Conservation (phyloP, 1,140 invertebrate genomes). For the Drosophila tani region DNA sequence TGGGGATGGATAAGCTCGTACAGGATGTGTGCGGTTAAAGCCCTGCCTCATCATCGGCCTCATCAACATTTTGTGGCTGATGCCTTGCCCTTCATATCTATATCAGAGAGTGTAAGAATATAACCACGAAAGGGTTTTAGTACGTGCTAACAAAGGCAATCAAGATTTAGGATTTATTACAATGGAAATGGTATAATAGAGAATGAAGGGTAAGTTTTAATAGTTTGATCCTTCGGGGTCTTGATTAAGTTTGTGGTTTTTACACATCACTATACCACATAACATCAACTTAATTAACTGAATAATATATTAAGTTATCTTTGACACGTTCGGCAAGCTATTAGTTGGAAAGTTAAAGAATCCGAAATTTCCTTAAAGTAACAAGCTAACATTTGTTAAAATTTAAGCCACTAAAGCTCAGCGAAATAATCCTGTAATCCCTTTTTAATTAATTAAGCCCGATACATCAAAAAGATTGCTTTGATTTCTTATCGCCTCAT, state of each 20-base stretch:
- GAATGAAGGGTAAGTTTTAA: constrained; percentile 6
- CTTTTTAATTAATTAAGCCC: neutral
- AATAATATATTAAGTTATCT: neutral
- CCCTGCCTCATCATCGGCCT: constrained; percentile 18
- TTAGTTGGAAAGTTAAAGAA: neutral
- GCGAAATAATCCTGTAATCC: neutral
- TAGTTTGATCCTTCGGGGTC: neutral
- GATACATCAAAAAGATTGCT: neutral
- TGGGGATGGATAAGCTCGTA: constrained; percentile 1
- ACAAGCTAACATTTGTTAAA: too few relatives aligned
- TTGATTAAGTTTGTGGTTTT: constrained; percentile 2
- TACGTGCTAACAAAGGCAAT: constrained; percentile 29
- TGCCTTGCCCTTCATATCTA: constrained; percentile 27
- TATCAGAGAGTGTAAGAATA: constrained; percentile 11
- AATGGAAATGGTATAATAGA: constrained; percentile 9
- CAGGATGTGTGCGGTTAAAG: constrained; percentile 19
- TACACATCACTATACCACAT: neutral
- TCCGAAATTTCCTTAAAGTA: too few relatives aligned
- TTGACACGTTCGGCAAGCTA: neutral
- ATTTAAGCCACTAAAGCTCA: too few relatives aligned
- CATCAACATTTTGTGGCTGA: constrained; percentile 41
- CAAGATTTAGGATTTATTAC: constrained; percentile 19
- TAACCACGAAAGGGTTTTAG: constrained; percentile 38
- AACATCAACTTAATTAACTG: constrained; percentile 1
- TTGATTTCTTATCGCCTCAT: constrained; percentile 12